A percentile compares a stretch with the other conserved stretches of the same genome.
Conservation (phyloP, 2,797 vertebrate genomes). For the Galago senegalensis region DNA sequence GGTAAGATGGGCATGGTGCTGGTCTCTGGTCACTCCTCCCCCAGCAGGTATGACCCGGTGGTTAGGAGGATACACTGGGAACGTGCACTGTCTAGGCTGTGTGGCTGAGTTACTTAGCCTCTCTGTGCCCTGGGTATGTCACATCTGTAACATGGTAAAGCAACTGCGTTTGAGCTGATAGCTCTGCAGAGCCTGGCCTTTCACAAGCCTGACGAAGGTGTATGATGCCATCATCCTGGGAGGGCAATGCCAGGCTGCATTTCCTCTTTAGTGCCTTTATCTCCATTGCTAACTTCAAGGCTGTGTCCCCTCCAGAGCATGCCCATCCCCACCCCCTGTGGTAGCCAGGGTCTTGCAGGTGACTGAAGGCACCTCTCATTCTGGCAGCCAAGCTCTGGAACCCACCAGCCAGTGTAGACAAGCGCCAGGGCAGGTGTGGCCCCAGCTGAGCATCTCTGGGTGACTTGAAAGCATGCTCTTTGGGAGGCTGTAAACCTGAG, state of each 20-base stretch:
- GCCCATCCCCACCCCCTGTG: fast-evolving
- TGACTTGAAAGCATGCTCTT: fast-evolving
- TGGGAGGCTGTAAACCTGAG: too few relatives aligned
- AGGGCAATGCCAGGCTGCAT: fast-evolving
- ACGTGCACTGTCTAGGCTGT: neutral
- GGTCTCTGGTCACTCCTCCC: neutral
- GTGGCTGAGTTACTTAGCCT: neutral
- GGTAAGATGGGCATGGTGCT: fast-evolving
- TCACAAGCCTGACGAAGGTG: fast-evolving
- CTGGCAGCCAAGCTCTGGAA: neutral
- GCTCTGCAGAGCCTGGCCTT: neutral
- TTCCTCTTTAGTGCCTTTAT: neutral
- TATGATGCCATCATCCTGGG: fast-evolving
- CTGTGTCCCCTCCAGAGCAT: neutral
- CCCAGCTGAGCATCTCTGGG: neutral
- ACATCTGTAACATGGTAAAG: too few relatives aligned
- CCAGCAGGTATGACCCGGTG: neutral
- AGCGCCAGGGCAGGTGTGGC: fast-evolving
- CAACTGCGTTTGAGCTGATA: fast-evolving
- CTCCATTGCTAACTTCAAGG: neutral
- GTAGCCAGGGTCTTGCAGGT: neutral
- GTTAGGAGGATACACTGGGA: neutral
- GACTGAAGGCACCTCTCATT: neutral
- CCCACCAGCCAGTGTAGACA: fast-evolving
- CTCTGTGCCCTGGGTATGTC: neutral